Conservation (phyloP, 1,140 invertebrate species). For the Cataglyphis hispanica region DNA sequence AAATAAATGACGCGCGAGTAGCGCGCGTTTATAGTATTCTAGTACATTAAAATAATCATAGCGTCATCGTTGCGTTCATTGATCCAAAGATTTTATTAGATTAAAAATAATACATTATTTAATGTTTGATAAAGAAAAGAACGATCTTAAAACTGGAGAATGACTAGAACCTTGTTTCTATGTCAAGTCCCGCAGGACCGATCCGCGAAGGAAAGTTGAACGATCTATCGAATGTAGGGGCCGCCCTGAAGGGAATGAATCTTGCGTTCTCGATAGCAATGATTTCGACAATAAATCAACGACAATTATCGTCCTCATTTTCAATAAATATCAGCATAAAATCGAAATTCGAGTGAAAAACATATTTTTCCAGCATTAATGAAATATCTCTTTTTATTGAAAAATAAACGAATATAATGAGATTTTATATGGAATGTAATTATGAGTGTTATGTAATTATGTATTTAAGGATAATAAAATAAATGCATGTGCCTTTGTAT, state of each 20-base stretch:
- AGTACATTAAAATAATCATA: too few species aligned
- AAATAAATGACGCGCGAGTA: too few species aligned
- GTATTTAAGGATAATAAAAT: neutral
- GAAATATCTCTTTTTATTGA: neutral
- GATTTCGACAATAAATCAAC: neutral
- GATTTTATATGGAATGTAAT: neutral
- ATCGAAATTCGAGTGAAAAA: too few species aligned
- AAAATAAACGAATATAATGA: neutral
- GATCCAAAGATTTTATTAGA: constrained; percentile 20
- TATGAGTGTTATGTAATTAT: neutral
- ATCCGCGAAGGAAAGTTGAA: neutral
- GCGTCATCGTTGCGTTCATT: neutral
- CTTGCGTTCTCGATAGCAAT: neutral
- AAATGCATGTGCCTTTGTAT: neutral
- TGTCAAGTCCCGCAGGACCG: neutral
- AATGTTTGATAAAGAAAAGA: neutral
- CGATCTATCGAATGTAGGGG: neutral
- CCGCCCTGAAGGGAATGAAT: neutral
- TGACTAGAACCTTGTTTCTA: neutral
- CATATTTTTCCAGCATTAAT: too few species aligned
- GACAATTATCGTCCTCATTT: neutral
- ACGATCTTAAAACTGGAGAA: neutral
- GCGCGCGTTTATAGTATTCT: too few species aligned
- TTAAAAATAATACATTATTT: neutral
- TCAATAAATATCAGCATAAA: too few species aligned